Conservation (phyloP, 1,140 invertebrate genomes). For the Bombyx mandarina region DNA sequence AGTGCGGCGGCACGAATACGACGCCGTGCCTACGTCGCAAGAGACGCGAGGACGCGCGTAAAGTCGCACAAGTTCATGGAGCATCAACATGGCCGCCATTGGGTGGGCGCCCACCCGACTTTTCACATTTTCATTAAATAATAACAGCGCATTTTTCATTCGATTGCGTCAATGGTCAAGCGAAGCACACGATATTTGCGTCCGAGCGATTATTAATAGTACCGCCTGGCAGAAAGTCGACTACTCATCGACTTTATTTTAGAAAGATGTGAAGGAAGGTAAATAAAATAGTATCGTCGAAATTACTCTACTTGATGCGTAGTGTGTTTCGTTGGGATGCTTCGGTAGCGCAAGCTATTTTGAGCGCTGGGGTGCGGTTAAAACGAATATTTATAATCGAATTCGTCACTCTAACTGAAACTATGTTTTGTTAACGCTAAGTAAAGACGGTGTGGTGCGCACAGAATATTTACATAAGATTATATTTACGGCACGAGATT, state of each 20-base stretch:
- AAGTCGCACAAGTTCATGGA: conserved; percentile 59
- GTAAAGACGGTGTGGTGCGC: conserved; percentile 40
- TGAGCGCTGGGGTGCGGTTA: conserved; percentile 26
- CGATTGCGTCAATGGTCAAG: conserved; percentile 63
- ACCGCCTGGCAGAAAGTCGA: conserved; percentile 53
- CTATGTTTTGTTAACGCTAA: conserved; percentile 57
- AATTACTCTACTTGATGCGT: conserved; percentile 45
- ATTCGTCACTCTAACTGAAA: conserved; percentile 49
- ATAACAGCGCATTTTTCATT: conserved; percentile 57
- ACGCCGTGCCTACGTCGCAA: conserved; percentile 4
- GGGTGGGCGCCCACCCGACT: conserved; percentile 31
- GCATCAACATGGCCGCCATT: conserved; percentile 26
- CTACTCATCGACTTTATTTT: conserved; percentile 63
- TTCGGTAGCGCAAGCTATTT: conserved; percentile 43
- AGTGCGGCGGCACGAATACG: conserved; percentile 1
- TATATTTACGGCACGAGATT: conserved; percentile 47
- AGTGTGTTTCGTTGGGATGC: conserved; percentile 47
- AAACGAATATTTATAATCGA: conserved; percentile 59
- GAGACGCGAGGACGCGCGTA: conserved; percentile 15
- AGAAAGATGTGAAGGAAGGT: conserved; percentile 49
- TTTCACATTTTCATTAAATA: conserved; percentile 57
- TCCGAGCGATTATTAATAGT: conserved; percentile 59
- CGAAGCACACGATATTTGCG: conserved; percentile 59
- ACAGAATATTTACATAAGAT: conserved; percentile 55
- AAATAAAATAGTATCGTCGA: conserved; percentile 57